Percentiles rank a stretch among this genome's conserved stretches.
Evolutionary conservation across 2,113 vertebrate genomes (phyloP).

Genomic region (Megaceryle torquata): DNA sequence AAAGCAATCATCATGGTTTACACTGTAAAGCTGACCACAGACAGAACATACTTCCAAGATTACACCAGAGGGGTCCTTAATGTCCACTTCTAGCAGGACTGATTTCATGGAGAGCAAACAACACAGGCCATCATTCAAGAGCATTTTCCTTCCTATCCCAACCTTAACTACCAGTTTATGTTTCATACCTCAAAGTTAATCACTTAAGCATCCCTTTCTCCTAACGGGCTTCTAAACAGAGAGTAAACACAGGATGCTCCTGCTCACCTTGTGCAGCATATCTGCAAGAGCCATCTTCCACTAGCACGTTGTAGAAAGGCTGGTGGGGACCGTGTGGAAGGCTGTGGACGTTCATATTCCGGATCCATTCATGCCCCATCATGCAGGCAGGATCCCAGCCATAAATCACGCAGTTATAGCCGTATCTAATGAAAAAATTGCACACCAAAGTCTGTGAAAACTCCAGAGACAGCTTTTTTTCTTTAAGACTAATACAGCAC

Average conservation of each 20-base stretch:
- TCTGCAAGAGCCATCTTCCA: conserved; percentile 93
- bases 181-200: not conserved
- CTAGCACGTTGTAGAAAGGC: conserved; percentile 95
- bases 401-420: conserved; percentile 95
- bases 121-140: not conserved
- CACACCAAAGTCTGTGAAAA: not conserved
- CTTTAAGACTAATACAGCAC: not conserved
- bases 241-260: not conserved
- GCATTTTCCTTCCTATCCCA: not conserved
- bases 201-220: not conserved
- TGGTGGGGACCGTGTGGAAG: conserved; percentile 88
- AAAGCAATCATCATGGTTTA: not conserved
- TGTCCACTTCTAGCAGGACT: not conserved
- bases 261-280: conserved; percentile 90
- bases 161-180: not conserved
- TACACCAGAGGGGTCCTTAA: not conserved
- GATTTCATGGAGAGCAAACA: not conserved
- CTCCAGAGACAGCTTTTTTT: not conserved
- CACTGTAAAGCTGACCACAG: rapidly evolving
- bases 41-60: not conserved
- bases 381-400: conserved; percentile 97
- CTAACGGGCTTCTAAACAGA: not conserved
- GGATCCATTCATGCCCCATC: conserved; percentile 97
- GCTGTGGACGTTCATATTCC: conserved; percentile 94
- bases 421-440: conserved; percentile 72